These are phyloP conservation scores for Drosophila pegasa DNA, from an alignment of 2,888 invertebrate species.

Conservation along the genomic window DNA sequence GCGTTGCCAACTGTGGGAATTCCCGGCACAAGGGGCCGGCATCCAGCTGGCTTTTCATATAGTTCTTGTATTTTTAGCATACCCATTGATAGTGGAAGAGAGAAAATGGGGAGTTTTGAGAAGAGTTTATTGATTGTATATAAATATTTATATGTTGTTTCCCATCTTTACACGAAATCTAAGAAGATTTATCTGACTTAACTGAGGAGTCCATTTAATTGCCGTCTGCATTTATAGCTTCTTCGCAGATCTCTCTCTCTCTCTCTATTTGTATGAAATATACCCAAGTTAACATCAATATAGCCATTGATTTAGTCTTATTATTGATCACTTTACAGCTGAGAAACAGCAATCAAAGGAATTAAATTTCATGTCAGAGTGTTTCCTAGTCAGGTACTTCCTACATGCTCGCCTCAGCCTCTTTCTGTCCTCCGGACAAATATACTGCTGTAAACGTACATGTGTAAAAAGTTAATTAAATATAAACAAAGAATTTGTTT, in stretches of 20 bases:
- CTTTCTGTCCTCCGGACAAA: conserved; percentile 3
- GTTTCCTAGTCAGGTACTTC: not conserved
- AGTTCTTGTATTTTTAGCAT: conserved; percentile 39
- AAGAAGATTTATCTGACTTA: too few species aligned
- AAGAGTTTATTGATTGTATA: not conserved
- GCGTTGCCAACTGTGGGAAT: not conserved
- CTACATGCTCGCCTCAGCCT: not conserved
- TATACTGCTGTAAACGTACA: conserved; percentile 8
- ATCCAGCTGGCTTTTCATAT: conserved; percentile 17
- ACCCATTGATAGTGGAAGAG: not conserved
- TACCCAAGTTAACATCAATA: too few species aligned
- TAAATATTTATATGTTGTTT: too few species aligned
- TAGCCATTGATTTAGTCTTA: too few species aligned
- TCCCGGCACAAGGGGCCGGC: not conserved
- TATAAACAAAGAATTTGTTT: conserved; percentile 39
- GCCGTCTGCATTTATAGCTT: too few species aligned
- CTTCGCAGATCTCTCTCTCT: too few species aligned
- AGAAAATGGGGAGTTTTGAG: not conserved
- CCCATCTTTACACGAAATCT: too few species aligned
- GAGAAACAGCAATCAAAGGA: too few species aligned
- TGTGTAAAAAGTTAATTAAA: conserved; percentile 57
- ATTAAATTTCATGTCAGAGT: too few species aligned
- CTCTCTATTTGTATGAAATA: too few species aligned
- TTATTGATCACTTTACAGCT: too few species aligned
- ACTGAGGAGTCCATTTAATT: too few species aligned